phyloP scores from a whole-genome alignment of 1,140 invertebrate species.

The Archivesica marissinica region DNA sequence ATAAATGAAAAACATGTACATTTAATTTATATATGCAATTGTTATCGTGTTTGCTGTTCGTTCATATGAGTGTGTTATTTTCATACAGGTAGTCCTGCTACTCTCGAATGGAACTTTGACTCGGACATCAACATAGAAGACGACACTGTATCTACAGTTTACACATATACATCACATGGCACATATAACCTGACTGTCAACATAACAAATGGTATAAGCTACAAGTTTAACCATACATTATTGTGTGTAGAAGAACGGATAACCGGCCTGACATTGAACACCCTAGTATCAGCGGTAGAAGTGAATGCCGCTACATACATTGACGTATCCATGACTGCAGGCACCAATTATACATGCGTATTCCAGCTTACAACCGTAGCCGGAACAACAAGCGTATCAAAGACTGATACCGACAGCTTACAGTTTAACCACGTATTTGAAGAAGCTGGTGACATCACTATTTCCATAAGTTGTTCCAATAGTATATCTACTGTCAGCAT shows the following conservation, averaged over 20 bases:
- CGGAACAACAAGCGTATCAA: neutral
- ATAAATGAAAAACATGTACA: no score
- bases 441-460: neutral
- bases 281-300: neutral
- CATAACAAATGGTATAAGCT: slow-evolving; percentile 32
- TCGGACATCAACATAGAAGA: neutral
- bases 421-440: neutral
- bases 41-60: neutral
- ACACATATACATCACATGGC: neutral
- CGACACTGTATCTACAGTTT: neutral
- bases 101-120: slow-evolving; percentile 1
- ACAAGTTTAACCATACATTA: neutral
- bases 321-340: neutral
- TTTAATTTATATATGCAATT: no score
- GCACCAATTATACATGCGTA: slow-evolving; percentile 27
- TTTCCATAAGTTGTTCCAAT: slow-evolving; percentile 12
- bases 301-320: neutral
- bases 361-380: neutral
- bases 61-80: neutral
- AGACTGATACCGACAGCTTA: neutral
- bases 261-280: neutral
- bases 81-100: neutral
- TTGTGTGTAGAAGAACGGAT: slow-evolving; percentile 30
- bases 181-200: neutral
- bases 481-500: neutral